Evolutionary conservation across 2,113 vertebrate genomes (phyloP).

Genomic region (Myiagra hebetior): DNA sequence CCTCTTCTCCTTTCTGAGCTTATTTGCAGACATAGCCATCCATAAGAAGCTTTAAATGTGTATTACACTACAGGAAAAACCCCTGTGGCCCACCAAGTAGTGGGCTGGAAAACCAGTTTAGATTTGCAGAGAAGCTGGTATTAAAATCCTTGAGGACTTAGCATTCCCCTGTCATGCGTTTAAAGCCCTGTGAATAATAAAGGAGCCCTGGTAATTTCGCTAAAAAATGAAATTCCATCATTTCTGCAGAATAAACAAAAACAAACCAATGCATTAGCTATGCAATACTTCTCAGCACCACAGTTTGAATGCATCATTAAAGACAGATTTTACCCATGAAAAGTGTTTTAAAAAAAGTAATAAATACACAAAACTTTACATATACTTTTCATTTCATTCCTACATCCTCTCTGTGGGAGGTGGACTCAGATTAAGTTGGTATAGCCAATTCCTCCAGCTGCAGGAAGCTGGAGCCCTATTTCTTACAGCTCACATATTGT

Average conservation of each 20-base stretch:
- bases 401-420: constrained; percentile 56
- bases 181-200: constrained; percentile 71
- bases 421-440: neutral
- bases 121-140: constrained; percentile 64
- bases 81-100: constrained; percentile 55
- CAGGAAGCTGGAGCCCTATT: neutral
- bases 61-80: constrained; percentile 37
- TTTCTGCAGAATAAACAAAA: constrained; percentile 83
- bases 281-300: constrained; percentile 64
- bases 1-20: constrained; percentile 43
- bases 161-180: constrained; percentile 50
- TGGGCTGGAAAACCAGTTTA: constrained; percentile 77
- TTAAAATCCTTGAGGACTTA: constrained; percentile 48
- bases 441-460: constrained; percentile 36
- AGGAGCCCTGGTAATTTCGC: constrained; percentile 60
- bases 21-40: constrained; percentile 22
- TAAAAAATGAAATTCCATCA: constrained; percentile 71
- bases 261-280: constrained; percentile 77
- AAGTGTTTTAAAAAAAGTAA: constrained; percentile 39
- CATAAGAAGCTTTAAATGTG: constrained; percentile 60
- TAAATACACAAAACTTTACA: constrained; percentile 45
- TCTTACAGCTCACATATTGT: neutral
- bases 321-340: constrained; percentile 74
- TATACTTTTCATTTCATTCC: constrained; percentile 50
- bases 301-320: constrained; percentile 64